Conservation (phyloP, 2,113 vertebrate genomes). For the Montifringilla adamsi region DNA sequence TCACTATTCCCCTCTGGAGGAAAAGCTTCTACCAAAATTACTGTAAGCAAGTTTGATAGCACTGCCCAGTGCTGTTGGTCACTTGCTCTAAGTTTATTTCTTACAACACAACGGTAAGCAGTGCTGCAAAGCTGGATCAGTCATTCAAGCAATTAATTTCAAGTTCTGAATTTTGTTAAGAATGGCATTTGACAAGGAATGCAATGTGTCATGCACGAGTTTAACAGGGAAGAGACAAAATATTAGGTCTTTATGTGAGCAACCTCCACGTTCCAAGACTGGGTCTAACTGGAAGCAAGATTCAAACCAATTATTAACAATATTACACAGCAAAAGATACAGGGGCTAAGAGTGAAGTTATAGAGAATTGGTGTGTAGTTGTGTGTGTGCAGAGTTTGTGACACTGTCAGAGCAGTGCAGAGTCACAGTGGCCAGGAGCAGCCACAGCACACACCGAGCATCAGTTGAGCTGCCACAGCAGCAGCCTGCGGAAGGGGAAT, state of each 20-base stretch:
- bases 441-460: background rate
- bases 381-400: background rate
- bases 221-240: background rate
- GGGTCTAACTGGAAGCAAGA: background rate
- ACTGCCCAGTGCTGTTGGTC: rapidly evolving
- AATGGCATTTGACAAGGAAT: background rate
- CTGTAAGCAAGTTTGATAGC: background rate
- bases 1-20: background rate
- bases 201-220: background rate
- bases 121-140: background rate
- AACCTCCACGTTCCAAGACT: background rate
- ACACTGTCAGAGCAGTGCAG: background rate
- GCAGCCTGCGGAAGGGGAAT: background rate
- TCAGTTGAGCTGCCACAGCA: background rate
- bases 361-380: background rate
- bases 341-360: background rate
- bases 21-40: background rate
- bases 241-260: background rate
- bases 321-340: background rate
- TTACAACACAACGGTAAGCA: background rate
- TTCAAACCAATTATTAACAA: background rate
- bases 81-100: background rate
- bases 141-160: background rate
- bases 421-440: background rate
- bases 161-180: background rate